Percentiles rank a stretch among this genome's conserved stretches.
Conservation (phyloP, 2,888 invertebrate genomes). For the Kuschelorhynchus macadamiae region DNA sequence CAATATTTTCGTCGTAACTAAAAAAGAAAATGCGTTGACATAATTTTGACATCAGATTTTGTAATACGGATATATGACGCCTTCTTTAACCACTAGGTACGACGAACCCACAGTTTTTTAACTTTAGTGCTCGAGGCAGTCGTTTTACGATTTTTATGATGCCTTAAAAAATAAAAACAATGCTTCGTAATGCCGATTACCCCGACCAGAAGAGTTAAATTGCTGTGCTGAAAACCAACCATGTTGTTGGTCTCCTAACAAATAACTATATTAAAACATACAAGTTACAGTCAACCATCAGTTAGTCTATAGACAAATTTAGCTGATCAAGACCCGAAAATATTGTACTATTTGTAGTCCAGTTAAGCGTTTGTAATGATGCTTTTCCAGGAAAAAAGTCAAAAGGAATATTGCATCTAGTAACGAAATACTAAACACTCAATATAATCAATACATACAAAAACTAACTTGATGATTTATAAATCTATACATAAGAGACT, state of each 20-base stretch:
- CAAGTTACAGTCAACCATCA: background rate
- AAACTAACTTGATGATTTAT: conserved; percentile 17
- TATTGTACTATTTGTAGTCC: background rate
- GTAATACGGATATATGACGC: background rate
- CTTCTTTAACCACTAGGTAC: conserved; percentile 10
- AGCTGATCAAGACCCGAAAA: conserved; percentile 3
- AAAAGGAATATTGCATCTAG: background rate
- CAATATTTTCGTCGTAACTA: too few species aligned
- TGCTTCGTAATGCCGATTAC: too few species aligned
- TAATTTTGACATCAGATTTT: background rate
- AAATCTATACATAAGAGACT: conserved; percentile 1
- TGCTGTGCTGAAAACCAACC: too few species aligned
- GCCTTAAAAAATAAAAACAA: too few species aligned
- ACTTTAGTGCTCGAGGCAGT: too few species aligned
- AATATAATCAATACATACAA: background rate
- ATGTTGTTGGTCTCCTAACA: background rate
- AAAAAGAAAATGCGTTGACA: too few species aligned
- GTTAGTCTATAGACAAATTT: background rate
- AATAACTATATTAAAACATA: background rate
- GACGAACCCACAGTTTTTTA: background rate
- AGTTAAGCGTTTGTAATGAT: conserved; percentile 1
- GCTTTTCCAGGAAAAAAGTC: background rate
- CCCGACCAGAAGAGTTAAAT: too few species aligned
- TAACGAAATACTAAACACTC: background rate
- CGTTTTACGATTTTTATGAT: too few species aligned